Base-by-base conservation (phyloP, 2,113 vertebrate genomes). In the Zosterops pallidus region DNA sequence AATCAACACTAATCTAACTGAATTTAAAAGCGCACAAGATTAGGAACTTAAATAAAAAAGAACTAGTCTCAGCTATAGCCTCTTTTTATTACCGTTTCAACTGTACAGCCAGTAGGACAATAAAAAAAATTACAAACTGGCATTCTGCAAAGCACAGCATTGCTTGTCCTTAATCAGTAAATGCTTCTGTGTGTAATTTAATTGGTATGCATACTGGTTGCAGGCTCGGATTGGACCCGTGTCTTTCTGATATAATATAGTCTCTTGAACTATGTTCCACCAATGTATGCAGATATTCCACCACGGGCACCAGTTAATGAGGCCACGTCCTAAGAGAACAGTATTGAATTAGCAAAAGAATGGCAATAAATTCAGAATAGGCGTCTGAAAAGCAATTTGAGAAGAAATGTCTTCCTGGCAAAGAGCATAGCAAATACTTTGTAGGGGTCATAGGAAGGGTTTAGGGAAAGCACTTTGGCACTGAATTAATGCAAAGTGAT, bases 321-420 rank as follows among this genome's bases (percentile, higher is more conserved):
- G 87, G 84, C 50, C 67, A 44, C 0, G 7, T 88, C 71, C 71
- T 42, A 29, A 16, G 56, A 95, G 82, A 85, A 69, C 79, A 90
- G 85, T 88, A 89, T 6, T 67, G 50, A 83, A 87, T 87, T 83
- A 87, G 70, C 65, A 94, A 35, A 79, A 95, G 74, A 91, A 95
- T 59, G 33, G 75, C 83, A 93, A 90, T 77, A 94, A 90, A 96
- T 68, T 95, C 80, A 84, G 69, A 83, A 91, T 6, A 90, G 37
- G 47, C 6, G 0, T 67, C 63, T 67, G 55, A 59, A 91, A 95
- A 95, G 74, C 53, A 93, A 83, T 88, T 69, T 88, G 63, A 85
- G 69, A 89, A 84, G 44, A 83, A 72, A 87, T 80, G 70, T 72
- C 57, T 89, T 87, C 78, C 89, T 90, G 82, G 87, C 78, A 83